Conservation (phyloP, 2,888 invertebrate species). For the Allygus modestus region DNA sequence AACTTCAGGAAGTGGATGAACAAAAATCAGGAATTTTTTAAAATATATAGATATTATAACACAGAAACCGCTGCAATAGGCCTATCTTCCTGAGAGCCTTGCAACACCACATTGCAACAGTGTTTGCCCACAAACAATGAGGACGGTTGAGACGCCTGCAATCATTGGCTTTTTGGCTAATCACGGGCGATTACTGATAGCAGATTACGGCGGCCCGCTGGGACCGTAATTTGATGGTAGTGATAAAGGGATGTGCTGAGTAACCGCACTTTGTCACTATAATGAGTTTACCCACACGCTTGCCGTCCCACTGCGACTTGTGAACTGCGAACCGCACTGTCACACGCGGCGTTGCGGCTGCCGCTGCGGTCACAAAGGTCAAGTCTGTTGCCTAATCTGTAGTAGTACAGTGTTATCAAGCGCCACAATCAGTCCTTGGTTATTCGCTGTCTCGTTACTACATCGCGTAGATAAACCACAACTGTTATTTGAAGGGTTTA, state of each 20-base stretch:
- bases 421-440: not conserved
- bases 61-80: no score
- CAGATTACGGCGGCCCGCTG: slow-evolving; percentile 19
- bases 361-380: not conserved
- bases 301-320: not conserved
- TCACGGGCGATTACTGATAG: not conserved
- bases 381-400: not conserved
- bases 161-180: not conserved
- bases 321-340: not conserved
- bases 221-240: slow-evolving; percentile 6
- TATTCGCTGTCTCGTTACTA: not conserved
- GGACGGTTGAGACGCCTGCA: not conserved
- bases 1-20: no score
- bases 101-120: not conserved
- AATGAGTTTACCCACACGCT: slow-evolving; percentile 23
- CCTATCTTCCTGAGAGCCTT: no score
- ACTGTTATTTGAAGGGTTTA: no score
- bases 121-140: slow-evolving; percentile 15
- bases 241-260: slow-evolving; percentile 22
- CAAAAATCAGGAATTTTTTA: no score
- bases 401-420: not conserved
- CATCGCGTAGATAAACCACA: not conserved
- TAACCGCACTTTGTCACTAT: slow-evolving; percentile 21
- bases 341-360: not conserved
- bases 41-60: no score